These are phyloP conservation scores for Onthophagus sagittarius DNA, from an alignment of 2,888 invertebrate genomes.

Conservation along the genomic window DNA sequence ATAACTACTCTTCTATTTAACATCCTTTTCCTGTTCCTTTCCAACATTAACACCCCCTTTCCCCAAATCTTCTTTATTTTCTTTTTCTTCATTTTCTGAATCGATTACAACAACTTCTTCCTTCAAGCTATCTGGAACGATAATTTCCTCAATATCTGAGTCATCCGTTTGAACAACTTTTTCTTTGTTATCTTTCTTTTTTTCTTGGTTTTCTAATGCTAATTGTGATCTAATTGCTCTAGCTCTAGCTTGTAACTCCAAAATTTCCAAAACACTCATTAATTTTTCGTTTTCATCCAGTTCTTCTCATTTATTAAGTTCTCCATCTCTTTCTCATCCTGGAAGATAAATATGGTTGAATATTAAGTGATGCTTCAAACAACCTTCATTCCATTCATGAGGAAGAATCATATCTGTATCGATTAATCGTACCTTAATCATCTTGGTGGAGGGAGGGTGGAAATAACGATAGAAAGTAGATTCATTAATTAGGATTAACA, in stretches of 20 bases:
- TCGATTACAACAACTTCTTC: conserved; percentile 44
- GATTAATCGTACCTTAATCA: no score
- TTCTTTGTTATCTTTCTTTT: conserved; percentile 28
- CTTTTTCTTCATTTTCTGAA: conserved; percentile 47
- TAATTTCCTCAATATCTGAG: conserved; percentile 39
- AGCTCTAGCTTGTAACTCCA: conserved; percentile 68
- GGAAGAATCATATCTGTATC: no score
- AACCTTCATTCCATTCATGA: no score
- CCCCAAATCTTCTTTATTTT: background rate
- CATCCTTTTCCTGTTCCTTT: conserved; percentile 1
- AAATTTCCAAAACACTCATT: conserved; percentile 63
- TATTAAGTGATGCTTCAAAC: no score
- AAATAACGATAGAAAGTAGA: no score
- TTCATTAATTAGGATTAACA: no score
- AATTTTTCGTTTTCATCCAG: conserved; percentile 38
- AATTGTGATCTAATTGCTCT: conserved; percentile 66
- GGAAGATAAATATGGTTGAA: no score
- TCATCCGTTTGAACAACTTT: conserved; percentile 28
- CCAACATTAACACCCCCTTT: background rate
- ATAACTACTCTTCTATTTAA: no score
- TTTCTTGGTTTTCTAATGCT: conserved; percentile 51
- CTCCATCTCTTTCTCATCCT: no score
- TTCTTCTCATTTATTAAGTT: no score
- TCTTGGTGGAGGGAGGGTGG: no score
- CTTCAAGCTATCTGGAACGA: conserved; percentile 39